Evolutionary conservation across 2,797 vertebrate species (phyloP).

Genomic region (Adelosebastes latens): DNA sequence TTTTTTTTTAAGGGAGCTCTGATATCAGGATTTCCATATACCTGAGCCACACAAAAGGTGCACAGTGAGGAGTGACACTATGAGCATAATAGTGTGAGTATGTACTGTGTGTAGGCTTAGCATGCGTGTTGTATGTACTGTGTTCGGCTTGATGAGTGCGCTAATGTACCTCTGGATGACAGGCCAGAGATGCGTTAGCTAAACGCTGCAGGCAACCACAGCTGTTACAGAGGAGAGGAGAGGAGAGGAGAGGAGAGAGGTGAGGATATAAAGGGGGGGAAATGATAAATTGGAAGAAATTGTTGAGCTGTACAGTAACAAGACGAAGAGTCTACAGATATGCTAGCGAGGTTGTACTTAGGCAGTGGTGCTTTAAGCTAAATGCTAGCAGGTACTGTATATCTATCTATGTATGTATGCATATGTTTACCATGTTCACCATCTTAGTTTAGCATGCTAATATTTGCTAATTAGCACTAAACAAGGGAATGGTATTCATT

Average conservation of each 20-base stretch:
- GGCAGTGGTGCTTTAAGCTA: not conserved
- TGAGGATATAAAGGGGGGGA: not conserved
- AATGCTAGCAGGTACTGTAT: not conserved
- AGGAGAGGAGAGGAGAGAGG: not conserved
- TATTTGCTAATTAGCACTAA: not conserved
- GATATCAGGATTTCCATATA: not conserved
- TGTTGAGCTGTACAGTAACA: conserved; percentile 4
- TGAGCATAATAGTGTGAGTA: not conserved
- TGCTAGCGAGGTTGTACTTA: not conserved
- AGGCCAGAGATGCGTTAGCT: conserved; percentile 63
- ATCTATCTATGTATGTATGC: not conserved
- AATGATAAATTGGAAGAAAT: not conserved
- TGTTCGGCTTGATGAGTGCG: conserved; percentile 55
- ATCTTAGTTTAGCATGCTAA: not conserved
- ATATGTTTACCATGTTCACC: not conserved
- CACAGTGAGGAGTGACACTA: not conserved
- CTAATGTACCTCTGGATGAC: conserved; percentile 76
- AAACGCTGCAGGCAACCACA: conserved; percentile 74
- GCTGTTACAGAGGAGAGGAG: conserved; percentile 68
- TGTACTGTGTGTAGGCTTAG: not conserved
- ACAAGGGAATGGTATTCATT: not conserved
- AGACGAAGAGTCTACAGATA: not conserved
- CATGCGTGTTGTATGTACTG: conserved; percentile 25
- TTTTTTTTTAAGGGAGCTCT: not conserved
- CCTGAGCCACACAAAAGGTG: not conserved